Percentiles rank a stretch among this genome's conserved stretches.
These are phyloP conservation scores for Gymnocephalus cernua DNA, from an alignment of 2,113 vertebrate genomes.

Conservation along the genomic window DNA sequence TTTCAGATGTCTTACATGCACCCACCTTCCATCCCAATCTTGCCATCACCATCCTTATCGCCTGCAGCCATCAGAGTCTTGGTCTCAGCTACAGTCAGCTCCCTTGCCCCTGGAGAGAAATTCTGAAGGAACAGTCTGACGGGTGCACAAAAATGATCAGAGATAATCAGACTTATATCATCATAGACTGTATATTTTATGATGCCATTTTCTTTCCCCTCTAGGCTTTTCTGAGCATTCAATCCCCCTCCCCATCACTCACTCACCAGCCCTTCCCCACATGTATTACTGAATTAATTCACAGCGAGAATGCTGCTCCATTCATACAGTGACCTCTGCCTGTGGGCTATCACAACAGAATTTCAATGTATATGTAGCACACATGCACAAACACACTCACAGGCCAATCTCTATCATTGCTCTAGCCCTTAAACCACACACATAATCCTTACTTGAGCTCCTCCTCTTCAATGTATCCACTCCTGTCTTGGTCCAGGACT, in stretches of 20 bases:
- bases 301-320: constrained; percentile 22
- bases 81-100: constrained; percentile 83
- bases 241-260: not conserved
- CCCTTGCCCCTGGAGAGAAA: constrained; percentile 80
- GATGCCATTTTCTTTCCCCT: constrained; percentile 3
- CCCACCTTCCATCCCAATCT: constrained; percentile 87
- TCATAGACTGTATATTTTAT: constrained; percentile 10
- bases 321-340: constrained; percentile 51
- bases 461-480: constrained; percentile 85
- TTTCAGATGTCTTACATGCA: constrained; percentile 26
- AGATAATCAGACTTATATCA: constrained; percentile 2
- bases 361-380: constrained; percentile 10
- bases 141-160: constrained; percentile 2
- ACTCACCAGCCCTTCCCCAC: not conserved
- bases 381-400: constrained; percentile 18
- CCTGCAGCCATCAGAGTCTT: constrained; percentile 81
- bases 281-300: constrained; percentile 26
- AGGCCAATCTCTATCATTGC: not conserved
- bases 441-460: constrained; percentile 83
- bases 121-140: constrained; percentile 86
- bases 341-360: constrained; percentile 9
- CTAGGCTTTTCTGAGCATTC: constrained; percentile 8
- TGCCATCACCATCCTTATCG: constrained; percentile 86
- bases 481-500: constrained; percentile 83
- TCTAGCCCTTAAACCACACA: constrained; percentile 8